Evolutionary conservation across 2,888 invertebrate genomes (phyloP), one percentile per base, ranked within the genome.

Genomic region (Malachius bipustulatus): DNA sequence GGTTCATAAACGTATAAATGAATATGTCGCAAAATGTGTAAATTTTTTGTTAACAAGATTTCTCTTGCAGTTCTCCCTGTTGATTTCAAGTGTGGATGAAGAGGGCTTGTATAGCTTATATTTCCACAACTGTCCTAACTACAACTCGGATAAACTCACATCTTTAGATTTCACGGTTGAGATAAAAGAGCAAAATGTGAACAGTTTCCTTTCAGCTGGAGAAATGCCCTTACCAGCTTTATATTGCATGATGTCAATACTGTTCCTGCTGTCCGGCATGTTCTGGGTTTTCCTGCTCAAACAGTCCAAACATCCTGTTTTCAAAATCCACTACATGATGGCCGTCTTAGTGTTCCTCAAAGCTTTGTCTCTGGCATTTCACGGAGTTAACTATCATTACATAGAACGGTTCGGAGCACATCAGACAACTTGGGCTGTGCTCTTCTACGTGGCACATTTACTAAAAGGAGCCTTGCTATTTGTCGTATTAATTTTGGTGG

Each of bases 251-350:
- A 85, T 94, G 81, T 81, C 91, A 0, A 62, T 91, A 2, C 62
- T 93, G 16, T 97, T 93, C 66, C 79, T 90, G 45, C 58, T 87
- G 28, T 81, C 89, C n/a, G 91, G 88, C 1, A 73, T 82, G 30
- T 77, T 93, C 47, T 98, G 97, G 97, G 77, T 90, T 2, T 85
- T 82, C 51, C 77, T 93, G 28, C 65, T 98, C 6, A 77, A 77
- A 42, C 56, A 59, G 58, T 66, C 41, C 45, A 77, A 77, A 43
- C 80, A 85, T 55, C 77, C 81, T 0, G 87, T 96, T 1, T 96
- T 82, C 62, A 85, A 91, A 63, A 91, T 97, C 47, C 98, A 98
- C 61, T 91, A 91, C 49, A 71, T 98, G 44, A 98, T 98, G 97
- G 83, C 90, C 19, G 80, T 84, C 8, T 66, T 98, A 37, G 89